Conservation (phyloP, 2,888 invertebrate species). For the Drosophila multiciliata region DNA sequence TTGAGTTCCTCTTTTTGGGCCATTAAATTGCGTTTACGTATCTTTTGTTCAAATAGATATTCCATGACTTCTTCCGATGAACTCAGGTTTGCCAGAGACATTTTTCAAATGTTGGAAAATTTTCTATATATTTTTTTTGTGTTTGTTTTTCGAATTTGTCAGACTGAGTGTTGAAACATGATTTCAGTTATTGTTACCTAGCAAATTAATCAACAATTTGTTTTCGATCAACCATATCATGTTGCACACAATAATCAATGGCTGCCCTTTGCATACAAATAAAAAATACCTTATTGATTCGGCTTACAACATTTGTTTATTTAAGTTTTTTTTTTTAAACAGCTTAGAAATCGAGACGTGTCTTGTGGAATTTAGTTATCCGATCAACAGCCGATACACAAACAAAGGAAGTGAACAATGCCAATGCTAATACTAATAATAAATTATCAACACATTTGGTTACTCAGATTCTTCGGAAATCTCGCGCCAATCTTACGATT, state of each 20-base stretch:
- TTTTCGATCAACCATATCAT: conserved; percentile 13
- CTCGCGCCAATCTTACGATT: conserved; percentile 39
- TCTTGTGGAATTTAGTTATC: conserved; percentile 17
- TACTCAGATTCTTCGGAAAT: conserved; percentile 21
- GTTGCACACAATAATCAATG: conserved; percentile 13
- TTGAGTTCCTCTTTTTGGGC: conserved; percentile 53
- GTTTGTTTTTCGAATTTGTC: conserved; percentile 11
- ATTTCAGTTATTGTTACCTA: neutral
- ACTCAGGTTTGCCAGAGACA: conserved; percentile 26
- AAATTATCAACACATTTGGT: conserved; percentile 71
- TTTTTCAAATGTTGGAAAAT: conserved; percentile 20
- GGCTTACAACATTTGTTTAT: conserved; percentile 15
- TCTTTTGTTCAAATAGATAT: conserved; percentile 55
- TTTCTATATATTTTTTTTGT: conserved; percentile 9
- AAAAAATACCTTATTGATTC: conserved; percentile 15
- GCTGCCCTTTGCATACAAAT: conserved; percentile 6
- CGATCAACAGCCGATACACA: conserved; percentile 24
- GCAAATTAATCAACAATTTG: conserved; percentile 1
- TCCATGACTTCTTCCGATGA: conserved; percentile 58
- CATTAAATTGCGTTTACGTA: conserved; percentile 52
- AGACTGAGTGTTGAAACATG: conserved; percentile 2
- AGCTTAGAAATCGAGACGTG: conserved; percentile 21
- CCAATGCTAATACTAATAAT: conserved; percentile 70
- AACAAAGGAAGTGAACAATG: conserved; percentile 61
- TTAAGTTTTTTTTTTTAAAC: conserved; percentile 15